Base-by-base conservation (phyloP, 1,140 invertebrate species). In the Drosophila tsacasi region DNA sequence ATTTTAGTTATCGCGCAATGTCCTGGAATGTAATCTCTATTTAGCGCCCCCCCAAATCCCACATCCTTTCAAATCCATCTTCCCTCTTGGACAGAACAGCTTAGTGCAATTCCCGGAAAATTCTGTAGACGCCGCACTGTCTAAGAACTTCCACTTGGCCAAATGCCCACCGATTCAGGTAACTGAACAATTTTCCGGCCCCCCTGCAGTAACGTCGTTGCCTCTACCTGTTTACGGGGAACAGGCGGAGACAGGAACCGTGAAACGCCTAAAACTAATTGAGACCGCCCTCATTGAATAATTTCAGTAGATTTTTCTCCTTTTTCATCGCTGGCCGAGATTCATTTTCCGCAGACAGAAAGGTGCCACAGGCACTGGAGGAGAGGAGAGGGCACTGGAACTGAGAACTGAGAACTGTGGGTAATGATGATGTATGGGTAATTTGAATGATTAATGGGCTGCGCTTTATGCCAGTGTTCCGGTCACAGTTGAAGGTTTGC, bases 201-300 rank as follows among this genome's bases (percentile, higher is more conserved):
- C 64, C 65, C 67, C 67, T 35, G 65, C 39, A 55, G 49, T 50
- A 49, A 23, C 27, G 9, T 30, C 49, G 63, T 42, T 32, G 32
- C 25, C 19, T 76, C 66, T 85, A 85, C 82, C 82, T 85, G 82
- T 83, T 80, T 54, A 21, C 49, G 55, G 73, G n/a, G 66, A 32
- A 59, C 30, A n/a, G 30, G 30, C 60, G 32, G 9, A 27, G 25
- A 50, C 42, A 39, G 73, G n/a, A 73, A 50, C 74, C 74, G 35
- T 72, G 80, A 66, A 84, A 84, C 69, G 81, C 62, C 85, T 82
- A 90, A 90, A 90, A 90, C 85, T 90, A 90, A 90, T 90, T 90
- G 85, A 90, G 85, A 90, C 85, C 85, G 86, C 85, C 85, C 86
- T 90, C 85, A 90, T 90, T 90, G 85, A 90, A 90, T 89, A 90